phyloP scores from a whole-genome alignment of 2,797 vertebrate genomes.

The Sebastes itinus region DNA sequence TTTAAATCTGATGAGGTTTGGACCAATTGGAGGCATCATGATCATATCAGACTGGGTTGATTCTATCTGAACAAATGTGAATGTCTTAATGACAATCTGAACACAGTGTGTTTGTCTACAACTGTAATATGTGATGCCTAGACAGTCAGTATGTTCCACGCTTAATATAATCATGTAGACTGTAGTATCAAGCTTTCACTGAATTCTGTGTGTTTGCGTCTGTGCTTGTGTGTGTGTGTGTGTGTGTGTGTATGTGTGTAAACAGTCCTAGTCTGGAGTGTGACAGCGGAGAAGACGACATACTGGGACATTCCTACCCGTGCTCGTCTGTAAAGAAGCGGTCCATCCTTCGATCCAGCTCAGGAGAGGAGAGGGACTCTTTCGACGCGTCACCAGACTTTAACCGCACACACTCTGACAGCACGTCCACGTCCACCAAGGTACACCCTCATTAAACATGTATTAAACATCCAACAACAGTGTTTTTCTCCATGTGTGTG shows the following conservation, averaged over 20 bases:
- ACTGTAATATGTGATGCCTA: neutral
- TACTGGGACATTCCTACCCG: slow-evolving; percentile 60
- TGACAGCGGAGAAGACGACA: slow-evolving; percentile 83
- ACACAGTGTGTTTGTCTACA: neutral
- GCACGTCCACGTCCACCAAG: slow-evolving; percentile 76
- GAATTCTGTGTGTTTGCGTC: neutral
- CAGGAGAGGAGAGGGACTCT: slow-evolving; percentile 82
- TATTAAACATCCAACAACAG: neutral
- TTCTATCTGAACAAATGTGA: no score
- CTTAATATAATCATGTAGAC: neutral
- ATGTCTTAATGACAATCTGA: neutral
- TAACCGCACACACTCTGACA: slow-evolving; percentile 72
- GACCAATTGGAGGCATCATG: neutral
- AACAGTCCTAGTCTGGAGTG: slow-evolving; percentile 89
- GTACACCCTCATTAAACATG: slow-evolving; percentile 67
- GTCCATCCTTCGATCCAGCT: slow-evolving; percentile 58
- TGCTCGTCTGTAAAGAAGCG: slow-evolving; percentile 61
- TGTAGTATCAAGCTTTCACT: neutral
- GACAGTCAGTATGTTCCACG: neutral
- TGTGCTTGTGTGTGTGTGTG: neutral
- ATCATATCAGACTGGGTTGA: neutral
- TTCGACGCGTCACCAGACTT: slow-evolving; percentile 78
- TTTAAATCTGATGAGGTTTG: neutral
- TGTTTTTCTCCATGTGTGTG: neutral
- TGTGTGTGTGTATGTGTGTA: slow-evolving; percentile 31